These are phyloP conservation scores for Festucalex cinctus DNA, from an alignment of 2,113 vertebrate species.

Conservation along the genomic window DNA sequence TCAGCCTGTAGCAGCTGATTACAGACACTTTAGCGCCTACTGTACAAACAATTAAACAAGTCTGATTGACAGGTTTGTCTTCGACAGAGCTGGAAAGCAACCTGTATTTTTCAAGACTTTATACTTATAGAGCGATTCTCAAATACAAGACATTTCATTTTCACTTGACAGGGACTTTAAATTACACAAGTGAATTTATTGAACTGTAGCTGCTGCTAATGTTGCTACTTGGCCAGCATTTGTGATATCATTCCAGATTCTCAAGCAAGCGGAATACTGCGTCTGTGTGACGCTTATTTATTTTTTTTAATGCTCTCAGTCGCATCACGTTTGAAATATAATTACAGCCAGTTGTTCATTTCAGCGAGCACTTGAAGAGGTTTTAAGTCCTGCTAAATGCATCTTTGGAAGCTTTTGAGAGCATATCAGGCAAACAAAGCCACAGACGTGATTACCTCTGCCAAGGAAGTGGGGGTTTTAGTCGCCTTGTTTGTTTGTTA, in stretches of 20 bases:
- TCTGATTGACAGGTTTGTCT: too few species aligned
- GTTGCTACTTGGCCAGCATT: constrained; percentile 37
- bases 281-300: constrained; percentile 12
- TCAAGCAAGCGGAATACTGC: constrained; percentile 28
- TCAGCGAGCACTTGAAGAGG: constrained; percentile 2
- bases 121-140: too few species aligned
- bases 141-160: too few species aligned
- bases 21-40: too few species aligned
- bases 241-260: constrained; percentile 19
- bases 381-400: constrained; percentile 1
- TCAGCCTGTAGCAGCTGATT: too few species aligned
- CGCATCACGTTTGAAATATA: constrained; percentile 20
- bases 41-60: too few species aligned
- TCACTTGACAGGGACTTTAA: too few species aligned
- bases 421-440: constrained; percentile 1
- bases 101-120: too few species aligned
- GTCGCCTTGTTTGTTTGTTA: background rate
- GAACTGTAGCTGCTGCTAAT: background rate
- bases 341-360: constrained; percentile 20
- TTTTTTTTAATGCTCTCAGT: constrained; percentile 6
- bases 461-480: background rate
- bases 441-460: constrained; percentile 1
- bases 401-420: constrained; percentile 3
- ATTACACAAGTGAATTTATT: background rate
- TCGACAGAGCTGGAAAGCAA: too few species aligned